These are phyloP conservation scores for Bursaphelenchus mucronatus DNA, from an alignment of 1,140 invertebrate species.

Conservation along the genomic window DNA sequence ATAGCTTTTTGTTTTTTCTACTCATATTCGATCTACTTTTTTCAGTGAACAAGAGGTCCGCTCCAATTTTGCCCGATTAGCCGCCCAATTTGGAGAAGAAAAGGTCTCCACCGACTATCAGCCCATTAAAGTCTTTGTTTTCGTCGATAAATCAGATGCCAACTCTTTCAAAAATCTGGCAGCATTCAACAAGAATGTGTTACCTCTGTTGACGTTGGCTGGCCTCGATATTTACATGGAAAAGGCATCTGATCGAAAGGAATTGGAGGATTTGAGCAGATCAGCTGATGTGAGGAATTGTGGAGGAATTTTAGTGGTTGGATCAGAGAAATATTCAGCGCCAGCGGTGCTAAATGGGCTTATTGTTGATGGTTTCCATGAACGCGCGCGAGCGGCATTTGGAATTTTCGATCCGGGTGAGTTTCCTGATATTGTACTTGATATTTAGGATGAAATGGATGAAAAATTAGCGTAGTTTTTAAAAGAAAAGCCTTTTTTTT, in stretches of 20 bases:
- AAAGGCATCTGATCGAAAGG: neutral
- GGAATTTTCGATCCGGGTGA: constrained; percentile 17
- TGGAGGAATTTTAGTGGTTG: constrained; percentile 7
- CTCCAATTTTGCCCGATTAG: constrained; percentile 6
- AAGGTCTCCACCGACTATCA: constrained; percentile 13
- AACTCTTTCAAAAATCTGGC: neutral
- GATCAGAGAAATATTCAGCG: constrained; percentile 2
- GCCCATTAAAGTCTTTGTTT: constrained; percentile 11
- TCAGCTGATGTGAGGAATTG: constrained; percentile 18
- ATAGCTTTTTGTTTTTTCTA: too few relatives aligned
- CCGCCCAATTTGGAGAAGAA: neutral
- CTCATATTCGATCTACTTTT: neutral
- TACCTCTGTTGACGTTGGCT: constrained; percentile 5
- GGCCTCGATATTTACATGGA: constrained; percentile 8
- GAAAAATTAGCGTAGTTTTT: too few relatives aligned
- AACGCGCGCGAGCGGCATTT: constrained; percentile 11
- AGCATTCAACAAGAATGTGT: constrained; percentile 18
- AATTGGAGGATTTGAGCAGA: constrained; percentile 3
- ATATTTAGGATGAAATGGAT: too few relatives aligned
- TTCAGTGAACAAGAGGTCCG: constrained; percentile 11
- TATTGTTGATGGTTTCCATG: constrained; percentile 2
- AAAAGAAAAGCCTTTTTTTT: too few relatives aligned
- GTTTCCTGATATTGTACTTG: neutral
- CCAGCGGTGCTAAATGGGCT: constrained; percentile 12
- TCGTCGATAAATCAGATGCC: constrained; percentile 6